Conservation (phyloP, 2,113 vertebrate species). For the Chaenogobius annularis region DNA sequence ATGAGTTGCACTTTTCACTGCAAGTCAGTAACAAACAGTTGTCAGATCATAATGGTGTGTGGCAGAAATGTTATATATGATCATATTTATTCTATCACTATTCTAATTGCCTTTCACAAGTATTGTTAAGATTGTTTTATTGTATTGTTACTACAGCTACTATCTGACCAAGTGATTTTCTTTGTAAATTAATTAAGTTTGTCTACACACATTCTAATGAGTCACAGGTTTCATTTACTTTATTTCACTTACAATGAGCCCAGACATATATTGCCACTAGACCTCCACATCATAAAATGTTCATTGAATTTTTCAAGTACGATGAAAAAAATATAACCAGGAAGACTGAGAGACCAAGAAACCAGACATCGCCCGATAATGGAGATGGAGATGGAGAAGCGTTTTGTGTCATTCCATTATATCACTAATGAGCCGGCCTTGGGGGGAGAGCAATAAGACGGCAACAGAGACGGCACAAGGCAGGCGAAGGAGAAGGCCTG, state of each 20-base stretch:
- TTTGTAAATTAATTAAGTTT: too few relatives aligned
- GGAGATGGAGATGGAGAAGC: slow-evolving; percentile 40
- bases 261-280: not conserved
- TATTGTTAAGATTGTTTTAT: not conserved
- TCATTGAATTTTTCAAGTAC: too few relatives aligned
- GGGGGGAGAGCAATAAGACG: slow-evolving; percentile 45
- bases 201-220: not conserved
- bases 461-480: slow-evolving; percentile 47
- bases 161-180: not conserved
- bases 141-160: not conserved
- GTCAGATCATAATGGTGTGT: too few relatives aligned
- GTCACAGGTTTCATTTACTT: not conserved
- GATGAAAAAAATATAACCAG: slow-evolving; percentile 3
- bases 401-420: slow-evolving; percentile 70
- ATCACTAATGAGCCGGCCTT: slow-evolving; percentile 70
- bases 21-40: not conserved
- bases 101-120: not conserved
- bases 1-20: not conserved
- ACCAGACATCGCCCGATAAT: slow-evolving; percentile 37
- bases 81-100: not conserved
- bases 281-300: not conserved
- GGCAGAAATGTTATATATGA: too few relatives aligned
- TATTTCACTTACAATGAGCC: not conserved
- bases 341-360: slow-evolving; percentile 3
- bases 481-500: slow-evolving; percentile 53